phyloP scores from a whole-genome alignment of 2,113 vertebrate species.

The Saimiri boliviensis region DNA sequence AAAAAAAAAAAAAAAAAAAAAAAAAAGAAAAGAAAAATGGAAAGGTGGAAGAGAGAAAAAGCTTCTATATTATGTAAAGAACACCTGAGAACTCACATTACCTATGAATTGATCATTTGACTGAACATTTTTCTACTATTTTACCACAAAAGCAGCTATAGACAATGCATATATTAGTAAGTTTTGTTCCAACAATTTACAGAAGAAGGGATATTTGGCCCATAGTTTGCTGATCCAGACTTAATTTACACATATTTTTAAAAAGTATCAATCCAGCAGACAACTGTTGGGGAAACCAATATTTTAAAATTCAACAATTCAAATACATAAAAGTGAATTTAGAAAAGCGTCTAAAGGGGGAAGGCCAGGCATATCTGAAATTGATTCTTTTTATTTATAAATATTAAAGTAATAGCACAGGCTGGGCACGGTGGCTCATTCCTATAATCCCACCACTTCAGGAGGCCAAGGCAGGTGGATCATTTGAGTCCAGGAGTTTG shows the following conservation, averaged over 20 bases:
- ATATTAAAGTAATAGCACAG: background rate
- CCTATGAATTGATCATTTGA: background rate
- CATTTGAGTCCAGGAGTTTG: too few species aligned
- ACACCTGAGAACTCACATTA: background rate
- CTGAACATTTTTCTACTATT: background rate
- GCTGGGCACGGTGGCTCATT: too few species aligned
- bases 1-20: too few species aligned
- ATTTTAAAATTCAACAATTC: conserved; percentile 22
- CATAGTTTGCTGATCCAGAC: background rate
- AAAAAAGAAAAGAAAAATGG: background rate
- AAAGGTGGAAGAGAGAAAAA: background rate
- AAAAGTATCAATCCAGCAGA: background rate
- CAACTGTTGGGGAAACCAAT: background rate
- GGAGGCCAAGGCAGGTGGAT: too few species aligned
- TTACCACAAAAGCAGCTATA: background rate
- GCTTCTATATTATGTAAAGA: background rate
- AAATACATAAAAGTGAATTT: background rate
- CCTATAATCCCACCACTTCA: too few species aligned
- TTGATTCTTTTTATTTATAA: background rate
- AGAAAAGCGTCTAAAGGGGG: background rate
- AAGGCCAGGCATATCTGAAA: background rate
- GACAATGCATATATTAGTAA: background rate
- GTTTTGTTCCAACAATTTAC: background rate
- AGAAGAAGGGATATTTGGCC: background rate
- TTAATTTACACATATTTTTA: background rate